phyloP scores from a whole-genome alignment of 37 sponge, comb jelly and placozoan species.

The Lycopodina hypogea region DNA sequence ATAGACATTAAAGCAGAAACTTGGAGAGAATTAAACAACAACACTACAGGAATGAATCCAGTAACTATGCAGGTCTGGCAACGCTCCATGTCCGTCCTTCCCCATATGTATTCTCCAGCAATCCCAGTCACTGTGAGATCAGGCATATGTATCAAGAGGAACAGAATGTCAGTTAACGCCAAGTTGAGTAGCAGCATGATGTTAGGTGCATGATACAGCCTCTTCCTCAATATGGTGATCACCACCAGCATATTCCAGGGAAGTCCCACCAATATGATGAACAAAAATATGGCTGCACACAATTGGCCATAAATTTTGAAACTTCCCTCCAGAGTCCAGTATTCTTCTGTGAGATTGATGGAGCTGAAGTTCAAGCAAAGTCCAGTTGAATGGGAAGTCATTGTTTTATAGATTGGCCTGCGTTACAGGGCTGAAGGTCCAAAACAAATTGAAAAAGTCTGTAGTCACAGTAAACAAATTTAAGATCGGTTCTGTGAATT shows the following conservation, averaged over 20 bases:
- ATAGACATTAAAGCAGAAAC: not conserved
- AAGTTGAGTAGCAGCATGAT: not conserved
- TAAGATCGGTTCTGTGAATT: too few species aligned
- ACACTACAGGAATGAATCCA: not conserved
- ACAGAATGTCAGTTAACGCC: not conserved
- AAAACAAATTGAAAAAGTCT: too few species aligned
- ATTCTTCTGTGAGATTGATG: not conserved
- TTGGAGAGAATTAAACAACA: not conserved
- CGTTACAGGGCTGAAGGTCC: too few species aligned
- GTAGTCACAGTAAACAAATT: too few species aligned
- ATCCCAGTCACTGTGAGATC: not conserved
- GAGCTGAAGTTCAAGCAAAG: not conserved
- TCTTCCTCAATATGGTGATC: not conserved
- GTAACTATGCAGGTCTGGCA: not conserved
- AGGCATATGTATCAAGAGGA: not conserved
- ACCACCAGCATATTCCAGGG: conserved; percentile 3
- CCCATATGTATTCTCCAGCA: not conserved
- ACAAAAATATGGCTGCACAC: not conserved
- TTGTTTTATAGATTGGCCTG: too few species aligned
- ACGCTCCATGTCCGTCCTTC: not conserved
- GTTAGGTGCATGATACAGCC: too few species aligned
- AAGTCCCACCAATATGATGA: not conserved
- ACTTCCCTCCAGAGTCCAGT: not conserved
- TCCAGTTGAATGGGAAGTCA: not conserved
- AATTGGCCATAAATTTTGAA: not conserved